Base-by-base conservation (phyloP, 1,140 invertebrate genomes). In the Globodera ellingtonae region DNA sequence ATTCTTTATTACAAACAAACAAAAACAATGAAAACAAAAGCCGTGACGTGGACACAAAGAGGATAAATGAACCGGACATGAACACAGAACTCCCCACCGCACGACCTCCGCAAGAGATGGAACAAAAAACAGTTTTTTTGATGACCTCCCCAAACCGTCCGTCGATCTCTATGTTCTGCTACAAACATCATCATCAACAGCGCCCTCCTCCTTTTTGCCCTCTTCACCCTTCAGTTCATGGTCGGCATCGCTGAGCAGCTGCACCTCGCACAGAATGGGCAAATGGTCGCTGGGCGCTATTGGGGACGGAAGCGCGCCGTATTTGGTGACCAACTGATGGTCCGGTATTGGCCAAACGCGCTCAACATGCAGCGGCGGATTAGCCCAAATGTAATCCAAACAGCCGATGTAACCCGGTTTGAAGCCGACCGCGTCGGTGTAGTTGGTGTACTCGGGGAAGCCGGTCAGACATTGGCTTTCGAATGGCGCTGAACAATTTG, bases 211-310 rank as follows among this genome's bases (percentile, higher is more conserved):
- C 50, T 52, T 13, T 13, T 9, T 13, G 2, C 50, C 50, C 4
- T 52, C 50, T 7, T 7, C 50, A 1, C 10, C 4, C 7, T 52
- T 1, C 50, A 6, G 4, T 5, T 52, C 7, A 9, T 52, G 50
- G 50, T 4, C 56, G 56, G 18, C 56, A 13, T 18, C 56, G 56
- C 18, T n/a, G 56, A 6, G 5, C 73, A 75, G 46, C 18, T 59
- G 24, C 8, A 78, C 65, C 5, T 80, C 79, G 62, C 79, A 80
- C 70, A 81, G 10, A 48, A 81, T 35, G 50, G 80, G 78, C 13
- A 81, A 71, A 65, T 81, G 80, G 50, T 81, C 80, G 24, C 80
- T 82, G 18, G 80, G 80, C 44, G 80, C 79, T 73, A 82, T 82
- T 74, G 35, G 44, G 24, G 80, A 82, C 44, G 80, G 80, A 21